These are phyloP conservation scores for Diarsia mendica DNA, from an alignment of 2,888 invertebrate species.

Conservation along the genomic window DNA sequence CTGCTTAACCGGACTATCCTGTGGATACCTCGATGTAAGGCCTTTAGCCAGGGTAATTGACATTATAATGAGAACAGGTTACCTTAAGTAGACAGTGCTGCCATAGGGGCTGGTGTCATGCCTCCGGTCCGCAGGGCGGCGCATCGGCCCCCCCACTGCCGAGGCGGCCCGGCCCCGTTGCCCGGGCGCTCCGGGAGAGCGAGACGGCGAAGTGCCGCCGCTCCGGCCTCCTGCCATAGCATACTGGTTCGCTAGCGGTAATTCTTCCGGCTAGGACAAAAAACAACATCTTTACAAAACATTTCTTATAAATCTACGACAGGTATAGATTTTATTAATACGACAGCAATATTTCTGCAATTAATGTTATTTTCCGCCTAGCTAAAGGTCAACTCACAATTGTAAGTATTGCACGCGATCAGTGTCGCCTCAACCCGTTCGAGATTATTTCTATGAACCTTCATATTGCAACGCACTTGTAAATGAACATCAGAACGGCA, in stretches of 20 bases:
- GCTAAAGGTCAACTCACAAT: constrained; percentile 4
- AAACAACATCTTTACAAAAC: constrained; percentile 25
- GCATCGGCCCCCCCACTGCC: constrained; percentile 94
- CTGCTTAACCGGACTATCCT: too few species aligned
- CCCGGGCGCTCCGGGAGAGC: constrained; percentile 77
- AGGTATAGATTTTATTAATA: not conserved
- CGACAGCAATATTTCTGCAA: constrained; percentile 10
- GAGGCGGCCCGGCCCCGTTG: constrained; percentile 86
- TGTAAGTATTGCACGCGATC: not conserved
- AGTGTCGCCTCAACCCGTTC: not conserved
- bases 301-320: not conserved
- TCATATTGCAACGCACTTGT: not conserved
- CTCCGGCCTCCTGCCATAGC: constrained; percentile 81
- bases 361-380: constrained; percentile 31
- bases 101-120: constrained; percentile 96
- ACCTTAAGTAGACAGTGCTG: constrained; percentile 92
- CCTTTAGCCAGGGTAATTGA: too few species aligned
- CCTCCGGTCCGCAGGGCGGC: constrained; percentile 94
- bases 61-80: constrained; percentile 10
- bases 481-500: not conserved
- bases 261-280: constrained; percentile 87
- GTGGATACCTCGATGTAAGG: too few species aligned
- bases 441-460: not conserved
- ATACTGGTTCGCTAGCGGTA: constrained; percentile 83
- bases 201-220: constrained; percentile 84